Evolutionary conservation across 1,140 invertebrate species (phyloP).

Genomic region (Eupeodes corollae): DNA sequence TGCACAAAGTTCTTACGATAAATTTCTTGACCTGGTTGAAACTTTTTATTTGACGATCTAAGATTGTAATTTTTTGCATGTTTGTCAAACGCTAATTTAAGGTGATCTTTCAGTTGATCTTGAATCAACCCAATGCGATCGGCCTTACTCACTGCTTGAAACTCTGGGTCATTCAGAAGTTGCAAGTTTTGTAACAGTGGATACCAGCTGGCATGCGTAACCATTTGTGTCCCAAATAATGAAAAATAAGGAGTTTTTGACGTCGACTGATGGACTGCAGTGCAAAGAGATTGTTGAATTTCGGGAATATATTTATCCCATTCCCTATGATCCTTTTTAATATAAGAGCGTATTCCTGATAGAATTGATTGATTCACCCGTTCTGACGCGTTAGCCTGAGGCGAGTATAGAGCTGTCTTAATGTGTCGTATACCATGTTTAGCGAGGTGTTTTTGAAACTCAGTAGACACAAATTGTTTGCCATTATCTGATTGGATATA

Average conservation of each 20-base stretch:
- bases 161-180: no score
- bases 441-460: neutral
- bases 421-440: conserved; percentile 2
- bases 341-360: neutral
- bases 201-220: neutral
- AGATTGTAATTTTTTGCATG: no score
- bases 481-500: conserved; percentile 3
- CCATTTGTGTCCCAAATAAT: conserved; percentile 1
- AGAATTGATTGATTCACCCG: conserved; percentile 1
- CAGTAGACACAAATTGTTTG: conserved; percentile 1
- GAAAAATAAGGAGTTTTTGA: neutral
- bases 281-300: neutral
- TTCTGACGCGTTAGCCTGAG: conserved; percentile 12
- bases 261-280: neutral
- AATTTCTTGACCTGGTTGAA: no score
- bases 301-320: conserved; percentile 5
- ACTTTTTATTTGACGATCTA: no score
- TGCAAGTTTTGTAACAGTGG: no score
- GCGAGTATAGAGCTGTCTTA: conserved; percentile 6
- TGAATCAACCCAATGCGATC: no score
- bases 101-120: no score
- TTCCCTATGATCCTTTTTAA: neutral
- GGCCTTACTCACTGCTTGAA: no score
- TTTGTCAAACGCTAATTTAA: no score
- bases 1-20: no score